Evolutionary conservation across 1,140 invertebrate genomes (phyloP), one percentile per base, ranked within the genome.

Genomic region (Patella vulgata): DNA sequence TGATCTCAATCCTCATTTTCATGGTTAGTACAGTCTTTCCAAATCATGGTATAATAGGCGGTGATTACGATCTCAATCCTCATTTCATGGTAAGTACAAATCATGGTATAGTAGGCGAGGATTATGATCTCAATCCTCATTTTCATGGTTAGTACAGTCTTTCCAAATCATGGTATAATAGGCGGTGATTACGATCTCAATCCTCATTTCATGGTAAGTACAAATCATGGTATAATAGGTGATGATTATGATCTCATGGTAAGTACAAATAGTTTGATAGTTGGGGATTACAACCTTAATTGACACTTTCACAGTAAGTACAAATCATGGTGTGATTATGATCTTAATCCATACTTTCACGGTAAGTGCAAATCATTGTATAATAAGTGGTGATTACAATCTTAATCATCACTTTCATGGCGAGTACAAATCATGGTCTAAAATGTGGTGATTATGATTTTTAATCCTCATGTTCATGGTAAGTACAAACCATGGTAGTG

Each of bases 31-130:
- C 61, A 51, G 14, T 30, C 63, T 12, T 44, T 51, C 43, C 57
- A 40, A 21, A 23, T 39, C 1, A 39, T 21, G 44, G 54, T 6
- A 63, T 70, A 3, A 12, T 70, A 9, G 68, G 68, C 2, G 63
- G 68, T 19, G 68, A 70, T 27, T 66, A 70, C n/a, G 68, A 70
- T 33, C 54, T 70, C 12, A 66, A 70, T 21, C 68, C 68, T n/a
- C 46, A 66, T 21, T 70, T 59, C 47, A 21, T 51, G 5, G 31
- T 52, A 2, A 17, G n/a, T 52, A 11, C 25, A 14, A 14, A n/a
- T 52, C 30, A 17, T n/a, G 44, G 54, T 6, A 63, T 70, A 3
- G 9, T 70, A 9, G 68, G 68, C 2, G 63, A 63, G 21, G 68
- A 70, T 27, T 66, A 70, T 21, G 68, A 70, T 33, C 54, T 70